Evolutionary conservation across 2,888 invertebrate genomes (phyloP).

Genomic region (Acanthosoma haemorrhoidale): DNA sequence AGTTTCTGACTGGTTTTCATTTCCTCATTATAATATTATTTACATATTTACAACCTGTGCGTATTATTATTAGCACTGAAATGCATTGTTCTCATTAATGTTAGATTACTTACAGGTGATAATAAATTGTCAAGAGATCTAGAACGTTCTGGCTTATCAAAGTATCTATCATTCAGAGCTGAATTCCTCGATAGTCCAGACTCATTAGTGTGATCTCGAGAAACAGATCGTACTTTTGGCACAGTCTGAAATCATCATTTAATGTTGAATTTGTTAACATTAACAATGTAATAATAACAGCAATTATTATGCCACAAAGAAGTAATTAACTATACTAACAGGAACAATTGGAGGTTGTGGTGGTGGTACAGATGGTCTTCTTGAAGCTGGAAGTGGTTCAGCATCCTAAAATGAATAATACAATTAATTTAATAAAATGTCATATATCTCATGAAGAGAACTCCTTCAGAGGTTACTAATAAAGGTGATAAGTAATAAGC

Average conservation of each 20-base stretch:
- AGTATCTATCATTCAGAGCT: constrained; percentile 82
- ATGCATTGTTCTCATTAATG: too few relatives aligned
- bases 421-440: too few relatives aligned
- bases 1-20: neutral
- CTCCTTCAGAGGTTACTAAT: too few relatives aligned
- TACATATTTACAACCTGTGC: neutral
- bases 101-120: constrained; percentile 49
- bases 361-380: constrained; percentile 43
- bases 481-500: too few relatives aligned
- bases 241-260: constrained; percentile 25
- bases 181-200: constrained; percentile 67
- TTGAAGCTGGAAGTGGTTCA: constrained; percentile 40
- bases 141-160: constrained; percentile 72
- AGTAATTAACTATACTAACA: constrained; percentile 27
- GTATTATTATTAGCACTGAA: too few relatives aligned
- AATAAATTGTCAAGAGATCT: constrained; percentile 76
- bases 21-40: neutral
- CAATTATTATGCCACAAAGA: neutral
- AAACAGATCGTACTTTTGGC: constrained; percentile 44
- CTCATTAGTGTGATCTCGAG: constrained; percentile 45
- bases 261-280: neutral
- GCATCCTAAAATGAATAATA: constrained; percentile 33
- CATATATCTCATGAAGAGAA: too few relatives aligned
- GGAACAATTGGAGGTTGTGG: constrained; percentile 42
- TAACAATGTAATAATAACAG: neutral